Evolutionary conservation across 1,140 invertebrate genomes (phyloP), one percentile per base, ranked within the genome.

Genomic region (Neuroterus valhalla): DNA sequence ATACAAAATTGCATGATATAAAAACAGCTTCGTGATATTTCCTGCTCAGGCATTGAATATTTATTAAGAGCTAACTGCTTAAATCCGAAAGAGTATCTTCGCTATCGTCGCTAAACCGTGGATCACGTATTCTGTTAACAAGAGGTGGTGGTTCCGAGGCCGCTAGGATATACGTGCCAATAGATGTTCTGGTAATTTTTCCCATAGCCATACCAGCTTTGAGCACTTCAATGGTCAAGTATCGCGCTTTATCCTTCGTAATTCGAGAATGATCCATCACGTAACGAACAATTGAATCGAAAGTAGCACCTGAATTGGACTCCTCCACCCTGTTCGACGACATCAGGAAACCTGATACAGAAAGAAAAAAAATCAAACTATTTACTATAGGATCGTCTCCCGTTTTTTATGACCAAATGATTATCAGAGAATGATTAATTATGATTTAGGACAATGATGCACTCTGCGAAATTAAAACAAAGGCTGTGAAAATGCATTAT

Each of bases 261-360:
- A 86, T 73, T 11, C 81, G 75, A 46, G 81, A 83, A 8, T 83
- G 73, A 55, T 73, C 74, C 79, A 86, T 44, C 23, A 90, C 88
- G 70, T 89, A 83, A 2, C 74, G 69, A n/a, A 89, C 79, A 72
- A 90, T 89, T 15, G 74, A 77, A 5, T 82, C 71, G 66, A 90
- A 81, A 45, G 72, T 82, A 43, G 84, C 86, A 45, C 88, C 87
- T 62, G 80, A 71, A 31, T 62, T 62, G 26, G 23, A 23, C 23
- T 15, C 12, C 5, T 14, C 14, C 15, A 31, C 0, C n/a, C n/a
- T 62, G 3, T 31, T 62, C 15, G 1, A 1, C 1, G 55, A 6
- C 14, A 15, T 14, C 55, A 62, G 31, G 14, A 50, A 50, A 21
- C 21, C 48, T 50, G n/a, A 17, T 21, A 31, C 1, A 31, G n/a